phyloP scores from a whole-genome alignment of 2,113 vertebrate genomes.

The Gymnobelideus leadbeateri region DNA sequence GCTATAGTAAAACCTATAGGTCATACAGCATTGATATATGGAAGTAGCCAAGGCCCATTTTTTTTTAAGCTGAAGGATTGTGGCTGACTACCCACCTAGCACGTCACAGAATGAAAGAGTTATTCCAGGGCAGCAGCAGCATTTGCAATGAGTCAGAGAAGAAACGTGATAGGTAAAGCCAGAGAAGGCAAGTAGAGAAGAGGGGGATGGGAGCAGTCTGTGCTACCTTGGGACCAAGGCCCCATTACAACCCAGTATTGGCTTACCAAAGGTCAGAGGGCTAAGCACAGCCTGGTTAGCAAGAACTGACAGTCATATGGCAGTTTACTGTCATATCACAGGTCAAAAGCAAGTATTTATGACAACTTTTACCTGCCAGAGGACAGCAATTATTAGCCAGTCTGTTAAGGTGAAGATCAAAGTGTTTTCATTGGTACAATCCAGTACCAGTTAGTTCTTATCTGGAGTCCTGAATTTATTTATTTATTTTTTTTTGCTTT shows the following conservation, averaged over 20 bases:
- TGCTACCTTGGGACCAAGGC: accelerated
- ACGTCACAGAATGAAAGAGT: not conserved
- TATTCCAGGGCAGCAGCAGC: not conserved
- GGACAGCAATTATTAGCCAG: not conserved
- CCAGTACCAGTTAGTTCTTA: not conserved
- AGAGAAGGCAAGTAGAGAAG: too few relatives aligned
- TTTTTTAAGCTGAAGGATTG: not conserved
- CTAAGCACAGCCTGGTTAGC: not conserved
- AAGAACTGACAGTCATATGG: not conserved
- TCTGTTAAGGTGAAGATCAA: not conserved
- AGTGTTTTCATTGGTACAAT: not conserved
- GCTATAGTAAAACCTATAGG: not conserved
- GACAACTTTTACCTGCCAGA: not conserved
- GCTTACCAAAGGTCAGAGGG: not conserved
- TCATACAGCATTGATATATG: not conserved
- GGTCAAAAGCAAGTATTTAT: constrained; percentile 8
- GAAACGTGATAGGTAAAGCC: not conserved
- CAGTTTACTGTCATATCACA: constrained; percentile 12
- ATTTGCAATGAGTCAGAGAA: not conserved
- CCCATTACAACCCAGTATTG: not conserved
- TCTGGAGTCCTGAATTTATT: not conserved
- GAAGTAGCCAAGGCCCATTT: not conserved
- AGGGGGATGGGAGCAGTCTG: not conserved
- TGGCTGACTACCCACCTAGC: not conserved
- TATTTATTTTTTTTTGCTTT: too few relatives aligned